Evolutionary conservation across 2,113 vertebrate species (phyloP).

Genomic region (Ciconia maguari): DNA sequence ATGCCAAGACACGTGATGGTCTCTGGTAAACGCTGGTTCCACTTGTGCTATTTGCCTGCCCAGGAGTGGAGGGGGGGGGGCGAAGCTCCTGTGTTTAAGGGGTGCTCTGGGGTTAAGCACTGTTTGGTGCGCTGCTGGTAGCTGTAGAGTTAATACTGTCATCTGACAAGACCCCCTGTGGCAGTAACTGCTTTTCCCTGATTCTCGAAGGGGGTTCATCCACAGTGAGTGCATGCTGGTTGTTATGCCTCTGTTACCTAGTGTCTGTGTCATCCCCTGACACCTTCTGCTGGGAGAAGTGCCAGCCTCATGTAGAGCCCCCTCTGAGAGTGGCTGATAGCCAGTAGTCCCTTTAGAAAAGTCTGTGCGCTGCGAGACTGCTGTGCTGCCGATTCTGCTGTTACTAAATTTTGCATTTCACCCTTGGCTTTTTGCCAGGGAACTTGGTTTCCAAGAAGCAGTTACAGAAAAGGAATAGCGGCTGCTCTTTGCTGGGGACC

Average conservation of each 20-base stretch:
- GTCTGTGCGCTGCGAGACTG: not conserved
- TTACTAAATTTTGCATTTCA: conserved; percentile 32
- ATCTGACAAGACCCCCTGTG: not conserved
- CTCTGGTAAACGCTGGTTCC: no score
- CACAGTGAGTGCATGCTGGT: not conserved
- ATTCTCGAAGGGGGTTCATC: not conserved
- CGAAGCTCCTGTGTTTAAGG: not conserved
- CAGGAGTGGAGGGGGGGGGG: not conserved
- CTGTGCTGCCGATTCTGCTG: not conserved
- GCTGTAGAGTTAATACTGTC: not conserved
- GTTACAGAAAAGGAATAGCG: not conserved
- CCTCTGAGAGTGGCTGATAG: conserved; percentile 13
- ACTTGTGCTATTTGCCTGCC: not conserved
- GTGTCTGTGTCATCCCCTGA: not conserved
- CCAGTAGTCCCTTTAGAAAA: conserved; percentile 19
- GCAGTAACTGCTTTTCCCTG: not conserved
- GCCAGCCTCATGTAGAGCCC: not conserved
- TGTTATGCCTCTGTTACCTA: not conserved
- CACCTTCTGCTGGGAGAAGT: not conserved
- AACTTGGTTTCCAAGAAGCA: not conserved
- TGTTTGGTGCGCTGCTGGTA: not conserved
- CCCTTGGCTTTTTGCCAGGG: not conserved
- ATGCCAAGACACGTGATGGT: not conserved
- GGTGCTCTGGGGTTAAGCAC: not conserved
- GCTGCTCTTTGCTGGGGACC: not conserved